Evolutionary conservation across 1,140 invertebrate species (phyloP).

Genomic region (Latrodectus geometricus): DNA sequence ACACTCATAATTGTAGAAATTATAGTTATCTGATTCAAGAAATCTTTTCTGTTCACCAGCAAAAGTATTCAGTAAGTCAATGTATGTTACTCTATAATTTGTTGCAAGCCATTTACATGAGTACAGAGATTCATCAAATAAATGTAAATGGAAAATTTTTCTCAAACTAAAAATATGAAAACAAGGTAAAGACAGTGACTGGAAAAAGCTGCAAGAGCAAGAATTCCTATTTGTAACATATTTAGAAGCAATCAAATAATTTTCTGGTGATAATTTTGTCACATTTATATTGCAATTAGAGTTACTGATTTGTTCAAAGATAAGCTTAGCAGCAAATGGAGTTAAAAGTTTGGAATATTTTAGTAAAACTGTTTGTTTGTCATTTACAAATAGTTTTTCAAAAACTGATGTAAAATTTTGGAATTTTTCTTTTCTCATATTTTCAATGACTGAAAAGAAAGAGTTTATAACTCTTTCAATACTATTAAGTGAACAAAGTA

Average conservation of each 20-base stretch:
- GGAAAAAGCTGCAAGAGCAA: conserved; percentile 18
- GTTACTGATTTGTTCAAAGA: neutral
- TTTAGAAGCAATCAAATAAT: neutral
- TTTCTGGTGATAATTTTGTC: neutral
- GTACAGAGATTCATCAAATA: conserved; percentile 8
- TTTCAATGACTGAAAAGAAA: neutral
- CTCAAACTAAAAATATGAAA: conserved; percentile 24
- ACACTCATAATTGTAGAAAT: neutral
- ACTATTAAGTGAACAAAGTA: neutral
- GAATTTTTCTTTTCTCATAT: conserved; percentile 1
- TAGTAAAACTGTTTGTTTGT: neutral
- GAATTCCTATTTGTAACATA: neutral
- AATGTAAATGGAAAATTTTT: neutral
- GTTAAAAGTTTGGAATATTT: conserved; percentile 25
- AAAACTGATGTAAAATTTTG: conserved; percentile 7
- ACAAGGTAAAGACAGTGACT: neutral
- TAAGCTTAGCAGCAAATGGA: neutral
- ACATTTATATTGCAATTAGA: neutral
- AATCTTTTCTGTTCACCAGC: neutral
- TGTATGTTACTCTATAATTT: conserved; percentile 4
- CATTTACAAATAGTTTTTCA: neutral
- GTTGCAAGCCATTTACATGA: neutral
- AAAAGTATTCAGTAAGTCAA: neutral
- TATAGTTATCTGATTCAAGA: no score
- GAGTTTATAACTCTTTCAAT: neutral